Evolutionary conservation across 2,888 invertebrate genomes (phyloP), one percentile per base, ranked within the genome.

Genomic region (Steinernema carpocapsae): DNA sequence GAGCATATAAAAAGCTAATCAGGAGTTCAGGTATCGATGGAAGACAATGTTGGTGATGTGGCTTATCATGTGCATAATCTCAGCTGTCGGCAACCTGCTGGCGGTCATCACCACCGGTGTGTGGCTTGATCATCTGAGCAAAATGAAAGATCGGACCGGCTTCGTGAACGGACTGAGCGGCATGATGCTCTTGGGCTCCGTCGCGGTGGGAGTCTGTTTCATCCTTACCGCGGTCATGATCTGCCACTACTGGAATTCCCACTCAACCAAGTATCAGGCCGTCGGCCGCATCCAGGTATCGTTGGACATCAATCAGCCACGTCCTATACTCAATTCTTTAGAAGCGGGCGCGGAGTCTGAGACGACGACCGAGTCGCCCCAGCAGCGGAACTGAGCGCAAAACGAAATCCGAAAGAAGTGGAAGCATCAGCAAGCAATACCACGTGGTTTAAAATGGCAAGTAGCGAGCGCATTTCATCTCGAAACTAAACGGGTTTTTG

Each of bases 181-280:
- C 10, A 80, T 86, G 76, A 86, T 86, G 85, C 76, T 86, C 24
- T 77, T 86, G 37, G 82, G 80, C 14, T 84, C 84, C 7, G 86
- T 86, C 24, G 83, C 85, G 12, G 78, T 84, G 4, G 84, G 85
- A 22, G 86, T 86, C 0, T 86, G 85, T 75, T 86, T 86, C 78
- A 86, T 86, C 45, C 76, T 86, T 51, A 86, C 84, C 1, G 84
- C 85, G 4, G 85, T 86, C 32, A 81, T 86, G 78, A 86, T 86
- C 74, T 86, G 86, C 70, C 85, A 86, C 73, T 86, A 86, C 74
- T 86, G 86, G 86, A 84, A 84, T 51, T 84, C 85, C 22, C 82
- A 86, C 51, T 84, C 84, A 0, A 78, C 83, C 22, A 83, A 82
- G 64, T 86, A 86, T 75, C 86, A 86, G 71, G 81, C 85, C 7